Conservation (phyloP, 2,113 vertebrate species). For the Campylomormyrus numenius region DNA sequence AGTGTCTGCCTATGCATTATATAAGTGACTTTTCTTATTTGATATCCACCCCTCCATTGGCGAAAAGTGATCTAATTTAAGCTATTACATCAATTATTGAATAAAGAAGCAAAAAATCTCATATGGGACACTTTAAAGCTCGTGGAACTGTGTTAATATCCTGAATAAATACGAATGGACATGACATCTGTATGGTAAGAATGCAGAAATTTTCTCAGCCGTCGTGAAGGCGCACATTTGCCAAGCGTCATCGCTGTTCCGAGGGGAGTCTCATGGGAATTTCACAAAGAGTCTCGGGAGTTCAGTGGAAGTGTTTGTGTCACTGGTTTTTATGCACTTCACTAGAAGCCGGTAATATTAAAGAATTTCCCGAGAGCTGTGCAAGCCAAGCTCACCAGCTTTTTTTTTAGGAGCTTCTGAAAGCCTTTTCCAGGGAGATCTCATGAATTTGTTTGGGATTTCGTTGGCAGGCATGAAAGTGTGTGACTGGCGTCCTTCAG, state of each 20-base stretch:
- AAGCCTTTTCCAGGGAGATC: background rate
- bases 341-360: background rate
- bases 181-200: background rate
- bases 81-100: background rate
- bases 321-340: background rate
- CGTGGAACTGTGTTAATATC: background rate
- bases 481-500: background rate
- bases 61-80: background rate
- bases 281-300: background rate
- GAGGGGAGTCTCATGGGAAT: background rate
- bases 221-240: background rate
- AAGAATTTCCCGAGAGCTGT: background rate
- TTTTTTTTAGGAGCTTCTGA: background rate
- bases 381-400: background rate
- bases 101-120: background rate
- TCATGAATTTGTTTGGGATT: background rate
- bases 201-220: background rate
- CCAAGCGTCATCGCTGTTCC: background rate
- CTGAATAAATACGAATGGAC: background rate
- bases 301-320: background rate
- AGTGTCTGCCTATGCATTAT: background rate
- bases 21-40: background rate
- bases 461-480: background rate
- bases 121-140: background rate
- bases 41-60: background rate